Conservation (phyloP, 1,140 invertebrate genomes). For the Bicyclus anynana region DNA sequence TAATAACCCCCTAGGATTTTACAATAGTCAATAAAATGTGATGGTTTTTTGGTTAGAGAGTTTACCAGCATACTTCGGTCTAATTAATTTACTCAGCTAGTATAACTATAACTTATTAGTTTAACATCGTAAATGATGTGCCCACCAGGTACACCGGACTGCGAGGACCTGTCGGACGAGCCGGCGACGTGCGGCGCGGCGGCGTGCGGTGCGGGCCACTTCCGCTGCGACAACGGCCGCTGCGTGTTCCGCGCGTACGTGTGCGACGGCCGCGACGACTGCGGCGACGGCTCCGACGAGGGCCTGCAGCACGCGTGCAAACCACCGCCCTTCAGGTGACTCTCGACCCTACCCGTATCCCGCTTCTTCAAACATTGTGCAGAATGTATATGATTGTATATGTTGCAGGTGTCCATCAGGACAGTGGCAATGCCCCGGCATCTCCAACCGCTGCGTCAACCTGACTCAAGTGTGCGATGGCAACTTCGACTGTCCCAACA, state of each 20-base stretch:
- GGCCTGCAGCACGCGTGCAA: slow-evolving; percentile 86
- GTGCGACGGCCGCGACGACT: slow-evolving; percentile 97
- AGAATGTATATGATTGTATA: neutral
- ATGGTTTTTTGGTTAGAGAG: too few species aligned
- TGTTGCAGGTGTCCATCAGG: slow-evolving; percentile 81
- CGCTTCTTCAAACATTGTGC: too few species aligned
- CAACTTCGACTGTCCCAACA: slow-evolving; percentile 92
- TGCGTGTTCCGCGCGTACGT: slow-evolving; percentile 97
- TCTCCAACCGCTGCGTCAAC: slow-evolving; percentile 87
- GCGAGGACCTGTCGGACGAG: slow-evolving; percentile 95
- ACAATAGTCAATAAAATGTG: too few species aligned
- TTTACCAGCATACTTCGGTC: too few species aligned
- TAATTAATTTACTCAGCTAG: too few species aligned
- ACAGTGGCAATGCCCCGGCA: slow-evolving; percentile 91
- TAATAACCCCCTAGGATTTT: too few species aligned
- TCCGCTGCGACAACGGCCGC: slow-evolving; percentile 90
- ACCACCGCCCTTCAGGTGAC: slow-evolving; percentile 82
- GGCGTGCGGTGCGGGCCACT: slow-evolving; percentile 86
- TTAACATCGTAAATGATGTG: neutral
- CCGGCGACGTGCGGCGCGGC: slow-evolving; percentile 88
- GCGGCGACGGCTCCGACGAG: slow-evolving; percentile 96
- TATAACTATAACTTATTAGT: too few species aligned
- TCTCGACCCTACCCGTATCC: too few species aligned
- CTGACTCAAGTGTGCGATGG: slow-evolving; percentile 90
- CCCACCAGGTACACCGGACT: slow-evolving; percentile 84